Percentiles rank a stretch among this genome's conserved stretches.
phyloP scores from a whole-genome alignment of 2,888 invertebrate genomes.

The Lasioglossum malachurum region DNA sequence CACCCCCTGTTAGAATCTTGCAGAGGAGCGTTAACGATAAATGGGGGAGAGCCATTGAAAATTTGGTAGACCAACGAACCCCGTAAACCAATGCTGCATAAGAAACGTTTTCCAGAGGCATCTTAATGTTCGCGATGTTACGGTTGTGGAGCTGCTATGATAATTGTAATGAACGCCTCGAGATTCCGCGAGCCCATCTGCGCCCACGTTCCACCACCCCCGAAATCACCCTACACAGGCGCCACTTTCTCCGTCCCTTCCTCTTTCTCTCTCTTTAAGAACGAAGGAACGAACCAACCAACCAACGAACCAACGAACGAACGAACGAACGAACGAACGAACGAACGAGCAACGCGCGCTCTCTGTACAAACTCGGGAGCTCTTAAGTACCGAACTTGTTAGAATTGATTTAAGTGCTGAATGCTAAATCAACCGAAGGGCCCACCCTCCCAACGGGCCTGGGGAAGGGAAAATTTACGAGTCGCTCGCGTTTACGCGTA shows the following conservation, averaged over 20 bases:
- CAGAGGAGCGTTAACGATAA: background rate
- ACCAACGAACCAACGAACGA: background rate
- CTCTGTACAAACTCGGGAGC: slow-evolving; percentile 82
- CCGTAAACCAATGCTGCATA: slow-evolving; percentile 52
- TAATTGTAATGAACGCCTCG: slow-evolving; percentile 85
- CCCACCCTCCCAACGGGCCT: slow-evolving; percentile 68
- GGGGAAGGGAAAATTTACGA: slow-evolving; percentile 77
- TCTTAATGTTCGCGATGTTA: slow-evolving; percentile 73
- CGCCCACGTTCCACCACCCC: slow-evolving; percentile 74
- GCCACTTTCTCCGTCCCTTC: slow-evolving; percentile 32
- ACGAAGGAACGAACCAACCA: slow-evolving; percentile 14
- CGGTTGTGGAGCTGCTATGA: slow-evolving; percentile 82
- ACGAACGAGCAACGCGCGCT: slow-evolving; percentile 69
- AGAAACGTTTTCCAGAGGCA: slow-evolving; percentile 64
- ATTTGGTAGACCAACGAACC: slow-evolving; percentile 12
- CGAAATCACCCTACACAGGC: slow-evolving; percentile 21
- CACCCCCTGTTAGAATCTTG: background rate
- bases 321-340: slow-evolving; percentile 42
- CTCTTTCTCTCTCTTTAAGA: slow-evolving; percentile 32
- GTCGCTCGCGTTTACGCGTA: slow-evolving; percentile 68
- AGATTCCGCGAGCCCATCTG: slow-evolving; percentile 84
- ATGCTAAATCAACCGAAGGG: slow-evolving; percentile 84
- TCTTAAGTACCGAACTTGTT: slow-evolving; percentile 85
- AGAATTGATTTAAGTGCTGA: slow-evolving; percentile 85
- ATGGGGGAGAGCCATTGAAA: background rate